phyloP scores from a whole-genome alignment of 2,113 vertebrate species.

The Jacana jacana region DNA sequence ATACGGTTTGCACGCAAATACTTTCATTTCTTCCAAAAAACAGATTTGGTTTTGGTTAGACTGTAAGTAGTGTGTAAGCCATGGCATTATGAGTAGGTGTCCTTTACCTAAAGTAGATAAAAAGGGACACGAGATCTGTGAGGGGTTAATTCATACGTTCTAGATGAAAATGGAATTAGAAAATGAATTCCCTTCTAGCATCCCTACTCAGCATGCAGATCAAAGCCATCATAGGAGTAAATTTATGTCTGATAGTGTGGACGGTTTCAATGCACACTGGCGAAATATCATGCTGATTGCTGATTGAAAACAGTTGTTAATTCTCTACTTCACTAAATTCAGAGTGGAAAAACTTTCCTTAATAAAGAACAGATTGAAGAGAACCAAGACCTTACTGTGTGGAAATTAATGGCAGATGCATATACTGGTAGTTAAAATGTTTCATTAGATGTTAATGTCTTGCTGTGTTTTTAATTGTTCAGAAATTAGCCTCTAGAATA shows the following conservation, averaged over 20 bases:
- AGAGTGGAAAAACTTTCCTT: constrained; percentile 85
- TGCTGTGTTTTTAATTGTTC: constrained; percentile 98
- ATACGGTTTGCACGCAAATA: not conserved
- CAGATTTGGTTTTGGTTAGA: not conserved
- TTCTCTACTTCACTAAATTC: constrained; percentile 93
- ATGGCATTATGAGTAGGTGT: not conserved
- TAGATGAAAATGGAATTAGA: constrained; percentile 63
- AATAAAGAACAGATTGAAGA: constrained; percentile 95
- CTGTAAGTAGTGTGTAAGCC: not conserved
- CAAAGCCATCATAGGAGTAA: constrained; percentile 80
- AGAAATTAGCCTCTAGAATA: constrained; percentile 98
- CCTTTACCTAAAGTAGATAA: constrained; percentile 6
- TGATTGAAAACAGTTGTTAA: constrained; percentile 99
- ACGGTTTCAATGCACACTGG: constrained; percentile 77
- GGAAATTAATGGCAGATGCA: constrained; percentile 96
- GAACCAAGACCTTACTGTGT: constrained; percentile 91
- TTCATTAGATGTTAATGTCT: constrained; percentile 99
- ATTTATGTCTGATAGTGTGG: constrained; percentile 81
- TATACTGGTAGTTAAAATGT: constrained; percentile 96
- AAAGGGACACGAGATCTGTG: constrained; percentile 9
- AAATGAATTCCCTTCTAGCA: constrained; percentile 65
- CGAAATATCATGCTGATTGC: constrained; percentile 86
- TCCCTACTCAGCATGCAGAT: constrained; percentile 68
- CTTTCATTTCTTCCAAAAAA: not conserved
- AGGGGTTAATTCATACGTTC: constrained; percentile 63